Conservation (phyloP, 2,797 vertebrate species). For the Coregonus sp. region DNA sequence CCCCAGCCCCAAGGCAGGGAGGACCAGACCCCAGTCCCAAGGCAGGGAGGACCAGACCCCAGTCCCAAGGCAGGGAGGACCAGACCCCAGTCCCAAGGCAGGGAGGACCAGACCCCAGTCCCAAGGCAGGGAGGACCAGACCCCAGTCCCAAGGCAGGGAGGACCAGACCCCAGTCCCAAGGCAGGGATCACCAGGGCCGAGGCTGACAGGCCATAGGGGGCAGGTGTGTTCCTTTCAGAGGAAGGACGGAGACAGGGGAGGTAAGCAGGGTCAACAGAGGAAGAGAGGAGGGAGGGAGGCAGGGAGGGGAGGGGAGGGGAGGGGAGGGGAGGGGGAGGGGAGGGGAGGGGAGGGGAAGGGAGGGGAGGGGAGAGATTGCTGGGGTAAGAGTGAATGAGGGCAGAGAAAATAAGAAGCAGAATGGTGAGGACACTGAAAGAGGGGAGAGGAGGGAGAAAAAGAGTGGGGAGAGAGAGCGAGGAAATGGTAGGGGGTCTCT, state of each 20-base stretch:
- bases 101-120: no score
- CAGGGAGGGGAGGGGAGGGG: constrained; percentile 32
- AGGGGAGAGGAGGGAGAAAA: neutral
- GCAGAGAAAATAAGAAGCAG: constrained; percentile 7
- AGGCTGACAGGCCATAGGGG: constrained; percentile 25
- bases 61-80: no score
- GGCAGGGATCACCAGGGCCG: neutral
- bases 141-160: no score
- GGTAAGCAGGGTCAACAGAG: constrained; percentile 51
- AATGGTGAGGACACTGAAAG: constrained; percentile 14
- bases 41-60: no score
- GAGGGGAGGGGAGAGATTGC: constrained; percentile 21
- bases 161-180: no score
- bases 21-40: no score
- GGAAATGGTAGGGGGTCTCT: constrained; percentile 61
- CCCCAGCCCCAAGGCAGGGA: no score
- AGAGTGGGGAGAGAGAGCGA: constrained; percentile 16
- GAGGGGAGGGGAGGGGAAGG: constrained; percentile 9
- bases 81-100: no score
- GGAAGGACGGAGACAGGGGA: constrained; percentile 61
- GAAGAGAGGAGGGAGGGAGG: constrained; percentile 11
- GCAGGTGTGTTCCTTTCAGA: constrained; percentile 53
- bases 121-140: no score
- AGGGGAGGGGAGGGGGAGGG: constrained; percentile 58
- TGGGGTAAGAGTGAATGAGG: neutral